Base-by-base conservation (phyloP, 2,113 vertebrate species). In the Pseudorhombus dupliciocellatus region DNA sequence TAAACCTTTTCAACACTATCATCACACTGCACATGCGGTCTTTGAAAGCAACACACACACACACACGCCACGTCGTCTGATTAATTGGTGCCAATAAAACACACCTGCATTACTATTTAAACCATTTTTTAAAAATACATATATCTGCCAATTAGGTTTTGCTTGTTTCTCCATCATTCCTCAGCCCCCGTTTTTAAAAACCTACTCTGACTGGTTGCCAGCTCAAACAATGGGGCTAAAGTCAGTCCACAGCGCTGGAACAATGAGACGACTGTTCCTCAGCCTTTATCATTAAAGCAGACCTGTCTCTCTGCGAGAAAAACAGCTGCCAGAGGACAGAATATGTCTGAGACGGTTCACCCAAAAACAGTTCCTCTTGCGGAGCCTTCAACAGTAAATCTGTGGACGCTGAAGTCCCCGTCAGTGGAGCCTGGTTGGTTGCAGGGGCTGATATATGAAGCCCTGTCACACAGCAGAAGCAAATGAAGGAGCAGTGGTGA, bases 251-350 rank as follows among this genome's bases (percentile, higher is more conserved):
- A 70, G 80, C 63, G 73, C 72, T 50, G 80, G 74, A 92, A 92
- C 89, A 92, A 92, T 90, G 87, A 90, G 66, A 82, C 50, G 74
- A 80, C 87, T 92, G 87, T 92, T 89, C 76, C 70, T 75, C 54
- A 0, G 66, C 20, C 52, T 85, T 89, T 77, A 90, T 90, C 75
- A 70, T 77, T 86, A 85, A 85, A 92, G 76, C 90, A 91, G 91
- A 90, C 77, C 57, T 75, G 78, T 58, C 51, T 81, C 66, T 66
- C 26, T 54, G 68, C 75, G 77, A 90, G 80, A 88, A 88, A 85
- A 74, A 88, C 66, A 82, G 86, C 66, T 75, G 75, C 71, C 59
- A 20, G 4, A 6, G 84, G 75, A 86, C 24, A 0, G 78, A 82
- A 66, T 66, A 75, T 21, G 77, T 77, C 84, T 66, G 74, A 81